phyloP scores from a whole-genome alignment of 2,888 invertebrate genomes.

The Trichopria drosophilae region DNA sequence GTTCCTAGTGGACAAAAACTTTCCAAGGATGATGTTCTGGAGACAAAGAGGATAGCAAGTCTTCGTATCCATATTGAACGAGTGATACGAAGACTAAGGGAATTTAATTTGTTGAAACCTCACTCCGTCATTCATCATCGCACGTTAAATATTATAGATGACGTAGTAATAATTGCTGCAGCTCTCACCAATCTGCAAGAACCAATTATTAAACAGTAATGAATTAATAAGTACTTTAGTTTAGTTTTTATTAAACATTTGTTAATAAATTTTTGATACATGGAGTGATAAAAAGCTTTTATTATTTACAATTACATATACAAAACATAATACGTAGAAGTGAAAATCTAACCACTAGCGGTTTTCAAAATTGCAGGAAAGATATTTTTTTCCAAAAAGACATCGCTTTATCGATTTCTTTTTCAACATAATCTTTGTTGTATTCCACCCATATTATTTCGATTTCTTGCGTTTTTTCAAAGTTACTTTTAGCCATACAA shows the following conservation, averaged over 20 bases:
- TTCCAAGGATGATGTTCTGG: slow-evolving; percentile 31
- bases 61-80: slow-evolving; percentile 44
- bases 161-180: too few species aligned
- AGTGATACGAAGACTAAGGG: slow-evolving; percentile 39
- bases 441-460: slow-evolving; percentile 13
- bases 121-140: slow-evolving; percentile 22
- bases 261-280: too few species aligned
- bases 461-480: slow-evolving; percentile 33
- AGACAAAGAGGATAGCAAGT: slow-evolving; percentile 39
- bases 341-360: neutral
- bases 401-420: slow-evolving; percentile 6
- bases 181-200: too few species aligned
- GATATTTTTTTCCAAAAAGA: slow-evolving; percentile 14
- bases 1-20: slow-evolving; percentile 24
- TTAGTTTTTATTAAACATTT: too few species aligned
- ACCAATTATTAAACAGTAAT: slow-evolving; percentile 32
- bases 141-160: slow-evolving; percentile 20
- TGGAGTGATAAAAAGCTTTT: too few species aligned
- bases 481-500: slow-evolving; percentile 38
- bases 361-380: slow-evolving; percentile 9
- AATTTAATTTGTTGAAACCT: too few species aligned
- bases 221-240: too few species aligned
- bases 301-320: too few species aligned
- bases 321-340: too few species aligned
- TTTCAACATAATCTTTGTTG: slow-evolving; percentile 4